A percentile compares a stretch with the other conserved stretches of the same genome.
Conservation (phyloP, 2,797 vertebrate species). For the Danio tinwini region DNA sequence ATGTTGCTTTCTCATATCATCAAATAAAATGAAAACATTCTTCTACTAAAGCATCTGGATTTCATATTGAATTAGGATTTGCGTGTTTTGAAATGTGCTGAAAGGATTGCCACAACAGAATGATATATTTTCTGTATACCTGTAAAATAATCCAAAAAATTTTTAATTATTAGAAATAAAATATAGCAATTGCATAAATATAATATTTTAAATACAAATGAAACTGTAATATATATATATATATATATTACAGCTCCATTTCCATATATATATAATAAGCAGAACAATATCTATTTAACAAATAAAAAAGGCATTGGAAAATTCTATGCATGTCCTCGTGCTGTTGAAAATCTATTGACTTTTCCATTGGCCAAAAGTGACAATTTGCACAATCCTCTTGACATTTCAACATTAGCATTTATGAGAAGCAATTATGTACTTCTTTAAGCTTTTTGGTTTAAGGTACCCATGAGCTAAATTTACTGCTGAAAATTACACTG, state of each 20-base stretch:
- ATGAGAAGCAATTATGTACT: slow-evolving; percentile 63
- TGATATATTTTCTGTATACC: not conserved
- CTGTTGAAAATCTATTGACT: slow-evolving; percentile 45
- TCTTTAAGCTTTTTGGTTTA: slow-evolving; percentile 57
- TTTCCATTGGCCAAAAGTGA: slow-evolving; percentile 42
- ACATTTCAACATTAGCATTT: slow-evolving; percentile 66
- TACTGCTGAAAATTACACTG: slow-evolving; percentile 68
- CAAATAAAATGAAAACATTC: not conserved
- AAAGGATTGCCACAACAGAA: not conserved
- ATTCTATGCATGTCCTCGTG: slow-evolving; percentile 3
- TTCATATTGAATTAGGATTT: not conserved
- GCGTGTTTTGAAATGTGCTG: not conserved
- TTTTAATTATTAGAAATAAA: not conserved
- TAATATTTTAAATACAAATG: not conserved
- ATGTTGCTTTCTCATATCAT: not conserved
- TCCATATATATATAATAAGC: not conserved
- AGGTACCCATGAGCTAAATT: slow-evolving; percentile 69
- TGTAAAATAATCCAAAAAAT: not conserved
- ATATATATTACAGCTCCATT: too few species aligned
- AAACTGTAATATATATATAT: not conserved
- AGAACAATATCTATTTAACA: not conserved
- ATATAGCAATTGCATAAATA: not conserved
- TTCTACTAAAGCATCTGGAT: not conserved
- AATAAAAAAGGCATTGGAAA: not conserved
- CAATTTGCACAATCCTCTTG: slow-evolving; percentile 43